These are phyloP conservation scores for Aldabrachelys gigantea DNA, from an alignment of 2,113 vertebrate species.

Conservation along the genomic window DNA sequence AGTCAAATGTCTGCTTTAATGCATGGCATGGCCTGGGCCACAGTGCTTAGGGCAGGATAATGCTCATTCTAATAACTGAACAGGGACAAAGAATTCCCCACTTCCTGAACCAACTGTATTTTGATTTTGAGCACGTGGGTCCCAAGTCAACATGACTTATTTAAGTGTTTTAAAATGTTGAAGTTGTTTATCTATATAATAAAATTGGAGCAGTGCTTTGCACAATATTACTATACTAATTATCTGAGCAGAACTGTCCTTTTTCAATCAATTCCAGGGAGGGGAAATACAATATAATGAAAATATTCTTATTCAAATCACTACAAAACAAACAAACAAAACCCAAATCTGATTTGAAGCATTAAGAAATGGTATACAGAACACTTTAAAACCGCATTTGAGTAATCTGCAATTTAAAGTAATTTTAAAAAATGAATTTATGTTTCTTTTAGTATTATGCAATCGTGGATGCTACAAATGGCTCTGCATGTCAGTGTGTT, in stretches of 20 bases:
- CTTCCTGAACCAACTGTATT: background rate
- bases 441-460: background rate
- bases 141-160: background rate
- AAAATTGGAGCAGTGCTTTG: background rate
- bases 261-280: conserved; percentile 18
- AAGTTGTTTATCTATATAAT: background rate
- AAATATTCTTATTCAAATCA: background rate
- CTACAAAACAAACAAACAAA: background rate
- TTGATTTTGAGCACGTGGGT: background rate
- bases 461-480: background rate
- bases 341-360: background rate
- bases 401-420: background rate
- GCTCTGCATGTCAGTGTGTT: background rate
- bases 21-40: background rate
- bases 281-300: background rate
- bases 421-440: background rate
- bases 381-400: background rate
- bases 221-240: background rate
- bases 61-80: background rate
- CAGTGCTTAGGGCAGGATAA: background rate
- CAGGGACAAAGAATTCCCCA: background rate
- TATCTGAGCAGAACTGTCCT: background rate
- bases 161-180: background rate
- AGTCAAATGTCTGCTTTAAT: background rate
- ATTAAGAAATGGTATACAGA: background rate